Conservation (phyloP, 2,113 vertebrate genomes). For the Ailurus styani region DNA sequence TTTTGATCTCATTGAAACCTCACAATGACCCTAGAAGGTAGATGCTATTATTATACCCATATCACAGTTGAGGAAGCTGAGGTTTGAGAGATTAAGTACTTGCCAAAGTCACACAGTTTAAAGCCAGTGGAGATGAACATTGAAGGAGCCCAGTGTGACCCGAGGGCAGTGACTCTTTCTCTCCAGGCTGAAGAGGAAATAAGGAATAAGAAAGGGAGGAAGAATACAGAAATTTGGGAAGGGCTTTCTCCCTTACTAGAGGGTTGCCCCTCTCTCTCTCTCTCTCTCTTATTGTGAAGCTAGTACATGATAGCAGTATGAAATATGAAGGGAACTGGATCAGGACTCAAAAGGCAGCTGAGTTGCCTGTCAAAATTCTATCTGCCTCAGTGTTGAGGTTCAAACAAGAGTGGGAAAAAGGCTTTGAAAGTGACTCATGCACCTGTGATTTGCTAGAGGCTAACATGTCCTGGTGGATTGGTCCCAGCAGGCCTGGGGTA, state of each 20-base stretch:
- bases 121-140: not conserved
- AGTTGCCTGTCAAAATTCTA: not conserved
- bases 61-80: constrained; percentile 7
- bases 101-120: not conserved
- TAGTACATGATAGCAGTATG: no score
- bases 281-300: not conserved
- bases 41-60: not conserved
- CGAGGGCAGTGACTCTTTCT: not conserved
- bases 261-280: no score
- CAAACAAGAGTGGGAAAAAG: not conserved
- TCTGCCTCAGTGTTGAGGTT: not conserved
- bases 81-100: not conserved
- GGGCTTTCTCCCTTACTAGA: not conserved
- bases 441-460: not conserved
- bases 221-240: not conserved
- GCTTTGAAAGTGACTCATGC: not conserved
- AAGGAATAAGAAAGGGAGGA: not conserved
- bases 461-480: not conserved
- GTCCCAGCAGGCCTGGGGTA: not conserved
- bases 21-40: not conserved
- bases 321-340: not conserved
- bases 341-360: not conserved
- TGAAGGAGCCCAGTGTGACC: not conserved
- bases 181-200: not conserved
- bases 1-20: constrained; percentile 15